phyloP scores from a whole-genome alignment of 2,797 vertebrate species.

The Tragopan temminckii region DNA sequence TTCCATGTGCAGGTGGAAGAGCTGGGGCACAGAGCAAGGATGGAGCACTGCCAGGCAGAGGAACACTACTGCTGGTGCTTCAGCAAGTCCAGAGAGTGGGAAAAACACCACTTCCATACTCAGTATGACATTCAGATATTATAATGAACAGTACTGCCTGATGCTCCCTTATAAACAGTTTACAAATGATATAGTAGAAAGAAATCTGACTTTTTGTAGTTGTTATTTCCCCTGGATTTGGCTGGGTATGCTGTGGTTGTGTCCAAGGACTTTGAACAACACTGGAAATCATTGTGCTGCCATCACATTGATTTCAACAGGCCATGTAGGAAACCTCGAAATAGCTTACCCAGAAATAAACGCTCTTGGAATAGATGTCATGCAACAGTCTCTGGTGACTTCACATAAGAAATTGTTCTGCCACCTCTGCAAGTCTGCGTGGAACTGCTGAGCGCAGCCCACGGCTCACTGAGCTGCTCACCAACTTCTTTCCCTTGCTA shows the following conservation, averaged over 20 bases:
- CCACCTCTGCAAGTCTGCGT: not conserved
- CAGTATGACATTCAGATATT: not conserved
- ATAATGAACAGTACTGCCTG: not conserved
- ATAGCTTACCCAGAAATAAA: not conserved
- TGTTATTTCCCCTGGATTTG: not conserved
- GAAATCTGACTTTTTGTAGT: not conserved
- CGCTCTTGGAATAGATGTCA: not conserved
- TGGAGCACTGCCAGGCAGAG: accelerated
- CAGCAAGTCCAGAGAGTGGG: not conserved
- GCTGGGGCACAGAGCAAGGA: accelerated
- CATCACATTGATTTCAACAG: not conserved
- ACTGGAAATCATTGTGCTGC: not conserved
- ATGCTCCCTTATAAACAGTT: not conserved
- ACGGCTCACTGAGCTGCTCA: not conserved
- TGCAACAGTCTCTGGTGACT: not conserved
- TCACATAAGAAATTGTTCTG: not conserved
- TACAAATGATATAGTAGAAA: not conserved
- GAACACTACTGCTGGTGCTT: not conserved
- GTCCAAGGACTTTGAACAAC: not conserved
- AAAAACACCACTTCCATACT: not conserved
- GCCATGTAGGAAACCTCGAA: not conserved
- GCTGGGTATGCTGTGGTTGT: not conserved
- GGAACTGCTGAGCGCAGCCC: not conserved
- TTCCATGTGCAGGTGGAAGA: not conserved
- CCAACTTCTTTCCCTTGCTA: accelerated